These are phyloP conservation scores for Oncorhynchus masou DNA, from an alignment of 2,113 vertebrate genomes.

Conservation along the genomic window DNA sequence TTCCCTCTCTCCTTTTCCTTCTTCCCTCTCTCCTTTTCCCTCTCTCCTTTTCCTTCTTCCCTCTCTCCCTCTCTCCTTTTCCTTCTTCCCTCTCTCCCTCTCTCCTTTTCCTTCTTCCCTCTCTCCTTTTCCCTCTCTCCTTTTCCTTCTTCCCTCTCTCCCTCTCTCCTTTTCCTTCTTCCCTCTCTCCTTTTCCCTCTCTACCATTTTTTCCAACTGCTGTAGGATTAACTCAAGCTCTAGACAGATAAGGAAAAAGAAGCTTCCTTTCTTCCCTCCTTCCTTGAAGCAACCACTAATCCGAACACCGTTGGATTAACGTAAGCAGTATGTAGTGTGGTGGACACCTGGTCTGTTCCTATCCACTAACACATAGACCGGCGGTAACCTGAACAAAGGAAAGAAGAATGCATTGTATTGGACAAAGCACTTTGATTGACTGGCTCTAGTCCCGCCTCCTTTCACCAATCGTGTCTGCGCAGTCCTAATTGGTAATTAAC, in stretches of 20 bases:
- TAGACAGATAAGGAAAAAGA: too few species aligned
- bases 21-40: too few species aligned
- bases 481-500: background rate
- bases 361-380: background rate
- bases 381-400: background rate
- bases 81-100: too few species aligned
- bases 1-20: background rate
- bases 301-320: background rate
- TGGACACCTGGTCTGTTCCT: background rate
- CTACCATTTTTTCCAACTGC: too few species aligned
- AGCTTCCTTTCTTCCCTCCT: background rate
- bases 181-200: too few species aligned
- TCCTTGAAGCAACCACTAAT: background rate
- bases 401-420: background rate
- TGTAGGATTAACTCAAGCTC: too few species aligned
- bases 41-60: too few species aligned
- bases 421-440: background rate
- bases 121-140: too few species aligned
- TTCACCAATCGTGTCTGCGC: background rate
- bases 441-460: background rate
- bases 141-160: too few species aligned
- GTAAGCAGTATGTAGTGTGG: background rate
- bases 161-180: too few species aligned
- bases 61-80: too few species aligned
- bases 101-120: too few species aligned